Conservation (phyloP, 2,113 vertebrate species). For the Trichomycterus rosablanca region DNA sequence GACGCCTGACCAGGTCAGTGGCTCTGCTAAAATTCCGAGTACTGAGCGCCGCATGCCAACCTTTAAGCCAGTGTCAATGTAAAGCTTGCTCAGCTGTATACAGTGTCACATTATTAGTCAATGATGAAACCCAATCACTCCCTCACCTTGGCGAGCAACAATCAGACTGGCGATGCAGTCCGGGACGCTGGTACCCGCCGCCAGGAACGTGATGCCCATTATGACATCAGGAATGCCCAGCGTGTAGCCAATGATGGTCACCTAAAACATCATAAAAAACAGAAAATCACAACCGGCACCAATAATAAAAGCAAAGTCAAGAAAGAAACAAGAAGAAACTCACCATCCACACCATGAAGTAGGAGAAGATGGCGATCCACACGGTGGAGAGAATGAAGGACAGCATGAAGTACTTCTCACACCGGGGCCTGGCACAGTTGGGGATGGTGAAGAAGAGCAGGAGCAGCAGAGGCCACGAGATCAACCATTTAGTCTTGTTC, state of each 20-base stretch:
- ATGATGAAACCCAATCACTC: no score
- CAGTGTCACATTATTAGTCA: no score
- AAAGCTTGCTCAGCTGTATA: no score
- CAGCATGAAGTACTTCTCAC: slow-evolving; percentile 91
- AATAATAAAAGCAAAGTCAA: not conserved
- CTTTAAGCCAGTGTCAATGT: no score
- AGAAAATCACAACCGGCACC: not conserved
- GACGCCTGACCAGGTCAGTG: no score
- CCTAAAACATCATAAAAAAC: slow-evolving; percentile 61
- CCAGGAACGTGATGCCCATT: slow-evolving; percentile 98
- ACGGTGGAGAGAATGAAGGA: slow-evolving; percentile 88
- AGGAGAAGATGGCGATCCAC: slow-evolving; percentile 97
- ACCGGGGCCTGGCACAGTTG: slow-evolving; percentile 89
- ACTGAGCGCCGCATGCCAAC: no score
- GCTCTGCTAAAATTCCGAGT: no score
- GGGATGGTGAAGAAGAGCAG: slow-evolving; percentile 83
- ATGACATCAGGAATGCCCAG: slow-evolving; percentile 97
- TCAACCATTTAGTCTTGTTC: slow-evolving; percentile 85
- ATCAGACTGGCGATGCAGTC: slow-evolving; percentile 98
- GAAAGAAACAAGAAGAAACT: slow-evolving; percentile 44
- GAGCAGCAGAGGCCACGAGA: slow-evolving; percentile 89
- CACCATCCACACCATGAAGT: slow-evolving; percentile 99
- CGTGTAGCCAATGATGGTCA: slow-evolving; percentile 92
- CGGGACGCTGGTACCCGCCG: slow-evolving; percentile 93
- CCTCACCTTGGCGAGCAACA: slow-evolving; percentile 92